These are phyloP conservation scores for Molorchus minor DNA, from an alignment of 2,888 invertebrate genomes.

Conservation along the genomic window DNA sequence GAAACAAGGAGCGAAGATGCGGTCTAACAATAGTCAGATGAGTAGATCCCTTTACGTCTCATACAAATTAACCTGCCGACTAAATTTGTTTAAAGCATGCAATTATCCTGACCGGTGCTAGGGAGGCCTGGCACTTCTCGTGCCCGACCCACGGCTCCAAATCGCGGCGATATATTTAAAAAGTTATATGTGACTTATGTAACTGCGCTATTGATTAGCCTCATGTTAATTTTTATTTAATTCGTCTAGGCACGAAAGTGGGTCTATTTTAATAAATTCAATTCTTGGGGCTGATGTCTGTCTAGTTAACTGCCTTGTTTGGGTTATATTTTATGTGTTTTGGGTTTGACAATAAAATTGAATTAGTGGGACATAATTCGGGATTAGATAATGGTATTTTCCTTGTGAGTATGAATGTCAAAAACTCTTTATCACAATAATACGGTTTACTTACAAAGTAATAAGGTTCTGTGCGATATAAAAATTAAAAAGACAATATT, in stretches of 20 bases:
- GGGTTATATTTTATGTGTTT: conserved; percentile 10
- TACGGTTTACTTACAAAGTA: no score
- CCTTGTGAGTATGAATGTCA: no score
- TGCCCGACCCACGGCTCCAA: conserved; percentile 10
- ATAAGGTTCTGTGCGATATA: no score
- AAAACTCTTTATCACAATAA: no score
- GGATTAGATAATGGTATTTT: no score
- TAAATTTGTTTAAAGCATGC: conserved; percentile 63
- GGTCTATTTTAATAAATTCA: conserved; percentile 18
- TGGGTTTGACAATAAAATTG: no score
- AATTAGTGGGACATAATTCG: no score
- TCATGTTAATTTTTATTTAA: conserved; percentile 46
- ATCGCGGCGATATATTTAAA: conserved; percentile 49
- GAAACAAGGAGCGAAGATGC: conserved; percentile 43
- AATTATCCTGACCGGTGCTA: conserved; percentile 61
- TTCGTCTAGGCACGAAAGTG: conserved; percentile 19
- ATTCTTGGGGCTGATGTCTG: background rate
- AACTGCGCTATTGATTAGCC: conserved; percentile 49
- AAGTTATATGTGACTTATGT: conserved; percentile 58
- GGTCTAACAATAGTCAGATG: conserved; percentile 51
- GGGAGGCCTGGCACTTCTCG: conserved; percentile 57
- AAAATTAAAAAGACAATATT: no score
- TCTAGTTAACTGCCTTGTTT: conserved; percentile 8
- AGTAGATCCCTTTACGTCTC: conserved; percentile 59
- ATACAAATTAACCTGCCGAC: conserved; percentile 62